Evolutionary conservation across 2,113 vertebrate species (phyloP), one percentile per base, ranked within the genome.

Genomic region (Lethenteron reissneri): DNA sequence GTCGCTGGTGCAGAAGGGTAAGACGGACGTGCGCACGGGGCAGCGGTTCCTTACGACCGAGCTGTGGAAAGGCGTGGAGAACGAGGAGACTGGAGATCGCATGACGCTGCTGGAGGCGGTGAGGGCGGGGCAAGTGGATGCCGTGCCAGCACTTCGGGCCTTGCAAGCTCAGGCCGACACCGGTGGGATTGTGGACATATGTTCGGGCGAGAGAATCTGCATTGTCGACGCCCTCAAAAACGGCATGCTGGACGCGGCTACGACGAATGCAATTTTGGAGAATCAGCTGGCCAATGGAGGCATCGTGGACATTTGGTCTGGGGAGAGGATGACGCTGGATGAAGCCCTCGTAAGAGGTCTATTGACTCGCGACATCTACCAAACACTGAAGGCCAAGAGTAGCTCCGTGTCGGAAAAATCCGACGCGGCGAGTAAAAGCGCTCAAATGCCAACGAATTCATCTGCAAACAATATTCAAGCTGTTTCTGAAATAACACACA

Each of bases 21-120:
- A 80, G 73, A 88, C 96, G 59, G 92, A 97, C 72, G 74, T 90
- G 12, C 82, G 86, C 12, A 88, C 88, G 15, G 90, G 94, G 12
- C 82, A 85, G 74, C 84, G 88, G 72, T 99, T 90, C 69, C 78
- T 97, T 72, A 86, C 89, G 75, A 81, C 88, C 56, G 82, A 82
- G 76, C 85, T 84, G 58, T 88, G 90, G 75, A 76, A 76, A 58
- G 86, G 84, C 57, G 13, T 95, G 77, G 74, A 11, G 74, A 79
- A 85, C 57, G 74, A 78, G 62, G 69, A 56, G n/a, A 81, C 79
- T 0, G 77, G 79, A 71, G 60, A 62, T 11, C 72, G 25, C 1
- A 75, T 89, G 69, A 79, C 78, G 0, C 75, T 85, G 3, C 75
- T 81, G 2, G 78, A 88, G 75, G 89, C 89, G 1, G 10, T 85